A percentile compares a stretch with the other conserved stretches of the same genome.
phyloP scores from a whole-genome alignment of 2,113 vertebrate genomes.

The Zosterops lateralis region DNA sequence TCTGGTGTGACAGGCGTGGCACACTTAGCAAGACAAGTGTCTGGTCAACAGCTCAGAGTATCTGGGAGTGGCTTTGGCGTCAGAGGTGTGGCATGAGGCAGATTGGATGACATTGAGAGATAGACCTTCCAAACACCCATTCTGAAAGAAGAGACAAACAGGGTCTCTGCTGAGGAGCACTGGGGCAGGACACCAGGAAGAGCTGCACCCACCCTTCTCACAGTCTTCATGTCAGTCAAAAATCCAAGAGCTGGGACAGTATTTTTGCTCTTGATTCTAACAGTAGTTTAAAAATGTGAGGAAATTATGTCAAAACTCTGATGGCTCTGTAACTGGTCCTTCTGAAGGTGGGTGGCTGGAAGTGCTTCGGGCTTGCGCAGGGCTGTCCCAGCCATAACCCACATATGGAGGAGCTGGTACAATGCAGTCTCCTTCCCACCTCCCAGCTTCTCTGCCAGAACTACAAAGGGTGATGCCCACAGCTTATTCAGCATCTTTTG shows the following conservation, averaged over 20 bases:
- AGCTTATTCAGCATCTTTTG: not conserved
- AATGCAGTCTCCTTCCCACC: rapidly evolving
- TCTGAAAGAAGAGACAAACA: not conserved
- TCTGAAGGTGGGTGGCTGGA: not conserved
- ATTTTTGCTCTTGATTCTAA: not conserved
- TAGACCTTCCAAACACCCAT: not conserved
- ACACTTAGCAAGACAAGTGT: rapidly evolving
- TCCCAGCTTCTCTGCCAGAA: not conserved
- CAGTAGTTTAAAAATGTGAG: not conserved
- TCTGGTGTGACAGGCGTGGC: not conserved
- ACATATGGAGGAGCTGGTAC: not conserved
- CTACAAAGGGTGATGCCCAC: not conserved
- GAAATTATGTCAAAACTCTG: not conserved
- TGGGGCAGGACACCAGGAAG: not conserved
- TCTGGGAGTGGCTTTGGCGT: not conserved
- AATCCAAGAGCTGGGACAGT: not conserved
- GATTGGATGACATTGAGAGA: not conserved
- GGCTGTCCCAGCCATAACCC: not conserved
- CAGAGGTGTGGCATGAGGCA: not conserved
- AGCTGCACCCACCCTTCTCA: not conserved
- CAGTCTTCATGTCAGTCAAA: not conserved
- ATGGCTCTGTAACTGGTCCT: not conserved
- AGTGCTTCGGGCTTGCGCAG: rapidly evolving
- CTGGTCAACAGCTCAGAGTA: not conserved
- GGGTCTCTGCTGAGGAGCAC: not conserved